Base-by-base conservation (phyloP, 1,140 invertebrate species). In the Triops cancriformis region DNA sequence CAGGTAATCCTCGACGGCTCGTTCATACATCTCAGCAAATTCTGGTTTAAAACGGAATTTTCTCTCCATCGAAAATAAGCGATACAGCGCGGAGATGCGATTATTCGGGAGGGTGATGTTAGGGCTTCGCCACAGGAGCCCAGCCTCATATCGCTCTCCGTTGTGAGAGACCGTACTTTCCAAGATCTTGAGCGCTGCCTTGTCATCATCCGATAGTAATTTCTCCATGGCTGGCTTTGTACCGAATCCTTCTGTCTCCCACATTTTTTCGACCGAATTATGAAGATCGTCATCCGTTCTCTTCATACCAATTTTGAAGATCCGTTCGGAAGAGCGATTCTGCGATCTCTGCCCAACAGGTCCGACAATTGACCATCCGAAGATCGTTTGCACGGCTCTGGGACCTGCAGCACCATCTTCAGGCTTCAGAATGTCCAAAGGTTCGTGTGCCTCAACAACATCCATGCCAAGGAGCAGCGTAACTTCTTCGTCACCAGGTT, bases 61-160 rank as follows among this genome's bases (percentile, higher is more conserved):
- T 45, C 10, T 45, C 23, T 76, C 75, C 12, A 23, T 41, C 5
- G 11, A 12, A 4, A 23, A 18, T 0, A 76, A 12, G 14, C 75
- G 75, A 51, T 51, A 41, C 7, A 72, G 2, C 10, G 14, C 31
- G 9, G 10, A n/a, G 10, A 41, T 14, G n/a, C 75, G 51, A 26
- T 37, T 80, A 11, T 74, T 73, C 4, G 75, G 80, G 26, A 80
- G 73, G 10, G 26, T 73, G 10, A 76, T 28, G 11, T 78, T 31
- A 41, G 45, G 45, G 9, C 41, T 27, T 45, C 26, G 75, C 80
- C 80, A 80, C 2, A 80, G 72, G 4, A 79, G 23, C 5, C 79
- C 76, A 0, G 42, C 45, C 42, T 80, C 79, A n/a, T 73, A 80
- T 26, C 79, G 41, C 1, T 77, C 77, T n/a, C 78, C 75, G 45